Conservation (phyloP, 2,888 invertebrate genomes). For the Luperina nickerlii region DNA sequence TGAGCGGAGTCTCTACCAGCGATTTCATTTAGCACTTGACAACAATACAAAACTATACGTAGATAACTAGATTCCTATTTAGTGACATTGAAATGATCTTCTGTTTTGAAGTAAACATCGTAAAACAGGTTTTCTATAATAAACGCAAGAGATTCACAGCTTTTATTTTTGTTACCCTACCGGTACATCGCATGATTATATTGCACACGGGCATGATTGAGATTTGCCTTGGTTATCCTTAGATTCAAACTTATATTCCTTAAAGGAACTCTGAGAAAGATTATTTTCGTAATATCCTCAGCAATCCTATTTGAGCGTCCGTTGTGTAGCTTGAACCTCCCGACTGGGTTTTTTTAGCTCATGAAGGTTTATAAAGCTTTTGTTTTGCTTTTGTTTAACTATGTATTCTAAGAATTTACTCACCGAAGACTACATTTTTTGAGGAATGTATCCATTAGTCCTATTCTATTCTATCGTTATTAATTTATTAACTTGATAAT, state of each 20-base stretch:
- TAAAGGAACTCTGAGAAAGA: not conserved
- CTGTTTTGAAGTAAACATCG: not conserved
- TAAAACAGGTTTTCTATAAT: not conserved
- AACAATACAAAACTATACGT: not conserved
- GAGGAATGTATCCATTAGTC: constrained; percentile 3
- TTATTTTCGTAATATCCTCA: not conserved
- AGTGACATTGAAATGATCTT: not conserved
- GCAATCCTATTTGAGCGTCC: not conserved
- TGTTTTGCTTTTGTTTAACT: too few relatives aligned
- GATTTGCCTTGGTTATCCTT: not conserved
- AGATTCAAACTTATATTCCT: not conserved
- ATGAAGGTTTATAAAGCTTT: not conserved
- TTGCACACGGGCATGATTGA: not conserved
- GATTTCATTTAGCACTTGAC: not conserved
- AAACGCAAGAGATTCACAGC: not conserved
- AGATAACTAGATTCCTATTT: not conserved
- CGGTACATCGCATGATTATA: not conserved
- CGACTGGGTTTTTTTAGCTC: constrained; percentile 10
- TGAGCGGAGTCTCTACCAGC: not conserved
- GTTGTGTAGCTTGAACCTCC: not conserved
- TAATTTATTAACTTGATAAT: constrained; percentile 4
- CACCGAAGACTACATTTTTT: not conserved
- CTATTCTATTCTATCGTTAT: not conserved
- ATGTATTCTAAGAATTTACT: constrained; percentile 4
- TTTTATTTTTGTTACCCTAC: not conserved